Evolutionary conservation across 2,888 invertebrate species (phyloP), one percentile per base, ranked within the genome.

Genomic region (Drosophila leonis): DNA sequence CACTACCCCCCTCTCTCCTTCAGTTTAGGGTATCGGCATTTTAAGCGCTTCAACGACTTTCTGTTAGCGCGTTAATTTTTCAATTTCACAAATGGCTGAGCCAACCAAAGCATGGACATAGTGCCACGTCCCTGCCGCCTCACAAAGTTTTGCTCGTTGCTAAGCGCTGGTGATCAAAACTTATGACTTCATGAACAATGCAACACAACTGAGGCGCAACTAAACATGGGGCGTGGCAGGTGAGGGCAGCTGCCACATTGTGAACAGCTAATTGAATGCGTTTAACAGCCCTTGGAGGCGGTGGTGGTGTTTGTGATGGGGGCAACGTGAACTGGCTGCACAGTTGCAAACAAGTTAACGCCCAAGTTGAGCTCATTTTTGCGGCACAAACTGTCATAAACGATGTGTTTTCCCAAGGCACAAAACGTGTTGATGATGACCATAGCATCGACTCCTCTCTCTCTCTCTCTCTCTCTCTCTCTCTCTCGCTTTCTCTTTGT

Each of bases 151-250:
- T 54, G 64, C 49, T 41, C 62, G 46, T 54, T 42, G 75, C 72
- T 83, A 82, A 80, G 88, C 85, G 71, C 52, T 69, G 69, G 67
- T 72, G 77, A 84, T 85, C 82, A 87, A 84, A 89, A 88, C 85
- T 85, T 82, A 87, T 85, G 88, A 74, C 90, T 89, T 82, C 29
- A 72, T 85, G 81, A 82, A 85, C 86, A 85, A 82, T 88, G 84
- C 90, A 72, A 77, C 56, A 85, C 82, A 88, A 80, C 59, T 75
- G 78, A 12, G 27, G 75, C 71, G 51, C 41, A 51, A 39, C 52
- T 31, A 42, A 56, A 52, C 69, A 49, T 29, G 15, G 12, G 24
- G 1, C 29, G 20, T 9, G 20, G 41, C 18, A 33, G 13, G 44
- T 3, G 13, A 7, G 20, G 24, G 35, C 6, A 33, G 24, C 44